These are phyloP conservation scores for Microcebus murinus DNA, from an alignment of 2,113 vertebrate species.

Conservation along the genomic window DNA sequence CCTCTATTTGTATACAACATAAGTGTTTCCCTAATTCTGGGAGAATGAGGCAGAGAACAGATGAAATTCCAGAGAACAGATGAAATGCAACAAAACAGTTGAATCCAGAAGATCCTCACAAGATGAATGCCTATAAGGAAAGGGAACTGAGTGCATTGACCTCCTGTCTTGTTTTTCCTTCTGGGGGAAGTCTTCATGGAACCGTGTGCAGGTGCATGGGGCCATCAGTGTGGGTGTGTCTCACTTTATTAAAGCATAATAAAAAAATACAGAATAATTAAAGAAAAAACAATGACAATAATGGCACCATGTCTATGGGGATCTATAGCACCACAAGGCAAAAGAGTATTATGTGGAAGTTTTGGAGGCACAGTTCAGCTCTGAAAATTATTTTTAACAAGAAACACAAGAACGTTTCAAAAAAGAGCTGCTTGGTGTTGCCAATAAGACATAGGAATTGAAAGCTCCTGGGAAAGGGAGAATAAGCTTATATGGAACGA, in stretches of 20 bases:
- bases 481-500: neutral
- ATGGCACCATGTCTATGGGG: no score
- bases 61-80: neutral
- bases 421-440: neutral
- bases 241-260: neutral
- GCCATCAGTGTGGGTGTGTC: neutral
- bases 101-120: neutral
- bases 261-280: neutral
- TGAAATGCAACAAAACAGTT: neutral
- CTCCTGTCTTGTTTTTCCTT: neutral
- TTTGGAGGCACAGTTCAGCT: neutral
- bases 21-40: neutral
- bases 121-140: neutral
- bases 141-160: neutral
- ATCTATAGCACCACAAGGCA: neutral
- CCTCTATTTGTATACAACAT: neutral
- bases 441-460: neutral
- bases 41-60: neutral
- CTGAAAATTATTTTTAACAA: constrained; percentile 1
- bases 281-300: neutral
- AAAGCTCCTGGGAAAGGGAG: neutral
- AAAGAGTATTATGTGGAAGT: neutral
- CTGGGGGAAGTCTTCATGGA: neutral
- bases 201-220: neutral
- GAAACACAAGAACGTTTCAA: neutral